A percentile compares a stretch with the other conserved stretches of the same genome.
Evolutionary conservation across 2,113 vertebrate genomes (phyloP).

Genomic region (Chionis minor): DNA sequence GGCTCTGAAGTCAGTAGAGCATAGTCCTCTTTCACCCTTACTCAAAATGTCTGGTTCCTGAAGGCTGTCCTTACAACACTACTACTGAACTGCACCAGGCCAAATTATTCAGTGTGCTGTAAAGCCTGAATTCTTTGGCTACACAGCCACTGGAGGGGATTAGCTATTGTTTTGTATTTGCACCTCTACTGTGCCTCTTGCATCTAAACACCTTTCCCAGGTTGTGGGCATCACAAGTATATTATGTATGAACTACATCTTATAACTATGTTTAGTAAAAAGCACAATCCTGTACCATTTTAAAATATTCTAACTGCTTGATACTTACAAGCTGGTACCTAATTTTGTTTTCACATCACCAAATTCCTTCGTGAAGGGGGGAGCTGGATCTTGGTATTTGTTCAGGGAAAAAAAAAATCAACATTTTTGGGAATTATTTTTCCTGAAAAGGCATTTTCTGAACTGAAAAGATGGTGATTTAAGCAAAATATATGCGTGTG

Average conservation of each 20-base stretch:
- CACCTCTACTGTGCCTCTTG: background rate
- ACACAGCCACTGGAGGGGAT: accelerated
- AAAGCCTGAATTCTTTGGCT: background rate
- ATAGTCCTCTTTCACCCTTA: background rate
- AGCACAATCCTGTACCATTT: background rate
- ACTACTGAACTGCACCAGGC: background rate
- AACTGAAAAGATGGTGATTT: background rate
- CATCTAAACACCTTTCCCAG: background rate
- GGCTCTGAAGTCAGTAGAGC: background rate
- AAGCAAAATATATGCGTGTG: background rate
- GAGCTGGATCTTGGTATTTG: background rate
- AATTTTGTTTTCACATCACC: background rate
- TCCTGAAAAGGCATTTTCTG: background rate
- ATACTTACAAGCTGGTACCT: background rate
- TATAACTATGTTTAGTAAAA: background rate
- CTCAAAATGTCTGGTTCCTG: background rate
- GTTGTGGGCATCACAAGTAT: background rate
- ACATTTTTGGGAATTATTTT: background rate
- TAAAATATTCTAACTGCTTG: background rate
- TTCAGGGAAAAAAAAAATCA: background rate
- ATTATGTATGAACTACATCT: background rate
- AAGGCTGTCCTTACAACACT: background rate
- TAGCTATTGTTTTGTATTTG: background rate
- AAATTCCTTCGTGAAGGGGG: background rate
- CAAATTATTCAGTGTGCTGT: background rate